Percentiles rank a stretch among this genome's conserved stretches.
These are phyloP conservation scores for Gryllus bimaculatus DNA, from an alignment of 1,140 invertebrate genomes.

Conservation along the genomic window DNA sequence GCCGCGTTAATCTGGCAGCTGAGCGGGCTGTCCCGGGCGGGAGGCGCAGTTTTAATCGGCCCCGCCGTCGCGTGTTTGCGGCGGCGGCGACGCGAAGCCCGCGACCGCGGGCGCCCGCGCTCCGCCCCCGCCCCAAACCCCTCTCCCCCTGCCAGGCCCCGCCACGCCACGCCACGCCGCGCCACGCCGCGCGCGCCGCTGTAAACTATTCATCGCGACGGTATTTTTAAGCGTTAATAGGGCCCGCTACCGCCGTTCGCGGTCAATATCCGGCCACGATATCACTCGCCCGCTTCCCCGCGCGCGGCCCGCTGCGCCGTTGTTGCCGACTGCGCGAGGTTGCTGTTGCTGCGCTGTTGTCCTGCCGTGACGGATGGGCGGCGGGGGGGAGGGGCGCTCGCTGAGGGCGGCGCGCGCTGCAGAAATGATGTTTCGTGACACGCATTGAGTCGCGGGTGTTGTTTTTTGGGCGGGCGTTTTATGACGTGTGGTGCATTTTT, in stretches of 20 bases:
- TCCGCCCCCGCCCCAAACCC: too few species aligned
- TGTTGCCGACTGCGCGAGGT: neutral
- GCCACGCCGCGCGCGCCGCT: neutral
- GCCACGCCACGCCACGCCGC: too few species aligned
- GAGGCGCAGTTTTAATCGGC: neutral
- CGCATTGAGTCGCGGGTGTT: neutral
- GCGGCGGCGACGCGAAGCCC: too few species aligned
- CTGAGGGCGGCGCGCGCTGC: neutral
- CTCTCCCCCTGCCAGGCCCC: too few species aligned
- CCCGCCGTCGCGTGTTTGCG: neutral
- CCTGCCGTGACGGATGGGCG: neutral
- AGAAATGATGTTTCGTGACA: neutral
- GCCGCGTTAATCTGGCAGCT: neutral
- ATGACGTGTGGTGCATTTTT: neutral
- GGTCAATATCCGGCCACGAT: neutral
- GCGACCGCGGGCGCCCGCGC: too few species aligned
- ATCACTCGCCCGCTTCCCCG: neutral
- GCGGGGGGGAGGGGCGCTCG: too few species aligned
- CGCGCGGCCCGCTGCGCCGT: neutral
- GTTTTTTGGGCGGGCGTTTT: neutral
- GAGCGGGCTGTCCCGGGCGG: too few species aligned
- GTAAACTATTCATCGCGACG: neutral
- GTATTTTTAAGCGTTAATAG: conserved; percentile 1
- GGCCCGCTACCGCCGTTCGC: neutral
- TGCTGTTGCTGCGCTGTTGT: neutral